A percentile compares a stretch with the other conserved stretches of the same genome.
phyloP scores from a whole-genome alignment of 2,797 vertebrate species.

The Tiaroga cobitis region DNA sequence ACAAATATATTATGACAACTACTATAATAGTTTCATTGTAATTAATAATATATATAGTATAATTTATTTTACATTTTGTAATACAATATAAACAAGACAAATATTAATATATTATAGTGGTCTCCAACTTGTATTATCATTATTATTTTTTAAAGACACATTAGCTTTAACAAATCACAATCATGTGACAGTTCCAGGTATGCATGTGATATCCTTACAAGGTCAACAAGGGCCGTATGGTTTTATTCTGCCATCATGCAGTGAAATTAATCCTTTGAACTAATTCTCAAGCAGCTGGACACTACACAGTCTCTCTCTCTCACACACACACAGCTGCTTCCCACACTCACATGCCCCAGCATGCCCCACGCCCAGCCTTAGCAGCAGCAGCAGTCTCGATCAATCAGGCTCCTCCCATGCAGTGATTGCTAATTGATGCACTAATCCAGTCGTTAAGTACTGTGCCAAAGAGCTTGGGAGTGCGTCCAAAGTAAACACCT shows the following conservation, averaged over 20 bases:
- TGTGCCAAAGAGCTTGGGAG: constrained; percentile 69
- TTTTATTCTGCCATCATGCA: constrained; percentile 20
- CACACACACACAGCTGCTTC: constrained; percentile 32
- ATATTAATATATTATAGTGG: background rate
- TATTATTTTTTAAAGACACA: background rate
- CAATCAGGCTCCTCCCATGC: constrained; percentile 73
- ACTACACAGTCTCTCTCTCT: background rate
- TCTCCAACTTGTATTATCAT: background rate
- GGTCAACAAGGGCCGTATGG: constrained; percentile 22
- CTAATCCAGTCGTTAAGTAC: constrained; percentile 83
- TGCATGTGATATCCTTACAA: constrained; percentile 5
- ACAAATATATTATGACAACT: background rate
- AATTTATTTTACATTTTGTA: background rate
- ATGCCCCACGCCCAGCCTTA: constrained; percentile 48
- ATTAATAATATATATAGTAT: background rate
- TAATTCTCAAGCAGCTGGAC: constrained; percentile 32
- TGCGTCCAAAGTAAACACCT: constrained; percentile 76
- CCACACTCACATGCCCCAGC: constrained; percentile 44
- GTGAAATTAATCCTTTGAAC: constrained; percentile 33
- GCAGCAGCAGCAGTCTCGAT: constrained; percentile 64
- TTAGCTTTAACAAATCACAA: background rate
- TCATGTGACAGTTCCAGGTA: background rate
- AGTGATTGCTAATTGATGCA: constrained; percentile 79
- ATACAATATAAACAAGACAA: background rate
- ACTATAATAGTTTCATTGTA: background rate